Evolutionary conservation across 2,113 vertebrate species (phyloP).

Genomic region (Thryonomys swinderianus): DNA sequence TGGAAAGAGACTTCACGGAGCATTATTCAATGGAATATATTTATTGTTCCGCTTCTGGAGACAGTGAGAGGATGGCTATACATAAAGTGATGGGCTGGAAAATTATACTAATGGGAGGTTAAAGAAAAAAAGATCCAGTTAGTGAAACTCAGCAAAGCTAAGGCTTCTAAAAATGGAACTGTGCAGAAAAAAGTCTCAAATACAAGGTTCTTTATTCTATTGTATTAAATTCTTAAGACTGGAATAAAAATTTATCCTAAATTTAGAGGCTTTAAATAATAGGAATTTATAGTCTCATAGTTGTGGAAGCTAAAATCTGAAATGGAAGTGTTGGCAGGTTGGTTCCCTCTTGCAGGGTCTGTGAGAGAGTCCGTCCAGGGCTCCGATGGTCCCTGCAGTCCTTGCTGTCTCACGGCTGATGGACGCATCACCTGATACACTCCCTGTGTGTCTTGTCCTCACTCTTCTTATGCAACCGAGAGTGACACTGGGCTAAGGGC

Average conservation of each 20-base stretch:
- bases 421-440: rapidly evolving
- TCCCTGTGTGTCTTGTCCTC: background rate
- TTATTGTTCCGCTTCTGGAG: background rate
- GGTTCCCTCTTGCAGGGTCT: background rate
- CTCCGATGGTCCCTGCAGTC: rapidly evolving
- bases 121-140: background rate
- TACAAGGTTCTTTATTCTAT: background rate
- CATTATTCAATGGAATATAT: background rate
- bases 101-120: background rate
- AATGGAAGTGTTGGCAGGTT: rapidly evolving
- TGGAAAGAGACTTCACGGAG: background rate
- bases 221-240: background rate
- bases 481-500: background rate
- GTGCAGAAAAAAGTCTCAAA: background rate
- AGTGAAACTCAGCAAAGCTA: background rate
- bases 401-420: background rate
- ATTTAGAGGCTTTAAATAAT: background rate
- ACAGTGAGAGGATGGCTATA: background rate
- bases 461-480: background rate
- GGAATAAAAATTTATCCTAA: background rate
- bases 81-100: background rate
- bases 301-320: background rate
- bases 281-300: background rate
- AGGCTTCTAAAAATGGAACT: background rate
- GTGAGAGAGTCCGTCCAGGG: background rate